Conservation (phyloP, 2,113 vertebrate species). For the Perca schrenkii region DNA sequence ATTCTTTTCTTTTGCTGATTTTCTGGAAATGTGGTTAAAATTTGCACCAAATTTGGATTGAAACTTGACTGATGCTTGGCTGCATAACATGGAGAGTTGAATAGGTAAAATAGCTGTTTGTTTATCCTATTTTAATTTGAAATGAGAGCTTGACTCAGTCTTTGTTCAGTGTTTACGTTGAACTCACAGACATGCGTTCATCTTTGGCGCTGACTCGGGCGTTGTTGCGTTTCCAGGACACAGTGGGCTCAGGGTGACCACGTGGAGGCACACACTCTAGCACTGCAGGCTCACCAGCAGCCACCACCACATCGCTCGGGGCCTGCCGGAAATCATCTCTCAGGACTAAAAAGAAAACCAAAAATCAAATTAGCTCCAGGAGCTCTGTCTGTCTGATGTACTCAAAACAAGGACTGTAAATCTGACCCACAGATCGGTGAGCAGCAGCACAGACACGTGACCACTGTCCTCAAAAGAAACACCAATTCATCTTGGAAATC, state of each 20-base stretch:
- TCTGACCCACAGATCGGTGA: constrained; percentile 41
- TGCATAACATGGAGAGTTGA: background rate
- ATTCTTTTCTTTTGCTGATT: too few species aligned
- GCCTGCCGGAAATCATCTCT: constrained; percentile 98
- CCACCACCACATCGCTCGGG: constrained; percentile 96
- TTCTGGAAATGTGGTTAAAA: background rate
- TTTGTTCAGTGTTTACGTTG: background rate
- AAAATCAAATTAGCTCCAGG: constrained; percentile 64
- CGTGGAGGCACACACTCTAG: constrained; percentile 95
- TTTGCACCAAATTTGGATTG: background rate
- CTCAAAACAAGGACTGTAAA: constrained; percentile 55
- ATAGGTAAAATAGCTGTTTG: background rate
- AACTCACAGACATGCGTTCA: constrained; percentile 93
- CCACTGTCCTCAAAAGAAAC: constrained; percentile 39
- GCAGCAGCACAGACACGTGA: constrained; percentile 22
- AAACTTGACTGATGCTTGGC: background rate
- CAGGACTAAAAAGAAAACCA: constrained; percentile 85
- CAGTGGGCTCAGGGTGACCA: constrained; percentile 95
- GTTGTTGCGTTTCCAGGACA: constrained; percentile 98
- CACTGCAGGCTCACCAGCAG: constrained; percentile 93
- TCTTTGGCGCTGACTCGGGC: constrained; percentile 91
- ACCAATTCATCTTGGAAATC: constrained; percentile 37
- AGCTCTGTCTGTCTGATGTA: constrained; percentile 35
- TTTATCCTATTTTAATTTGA: background rate
- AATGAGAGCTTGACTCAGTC: background rate